These are phyloP conservation scores for Pao palembangensis DNA, from an alignment of 2,113 vertebrate species.

Conservation along the genomic window DNA sequence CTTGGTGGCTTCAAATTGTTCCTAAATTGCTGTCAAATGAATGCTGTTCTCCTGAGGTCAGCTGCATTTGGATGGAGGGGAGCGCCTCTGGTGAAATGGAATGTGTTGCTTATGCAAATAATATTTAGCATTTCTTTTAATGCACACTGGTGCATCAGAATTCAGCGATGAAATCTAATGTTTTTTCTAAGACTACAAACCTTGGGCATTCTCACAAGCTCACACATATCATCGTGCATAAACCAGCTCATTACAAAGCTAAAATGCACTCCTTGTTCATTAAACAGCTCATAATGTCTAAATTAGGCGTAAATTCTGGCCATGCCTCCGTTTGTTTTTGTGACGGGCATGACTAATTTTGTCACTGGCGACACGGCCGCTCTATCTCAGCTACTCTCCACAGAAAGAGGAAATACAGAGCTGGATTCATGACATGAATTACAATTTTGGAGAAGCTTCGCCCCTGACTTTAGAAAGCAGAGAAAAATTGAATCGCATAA, in stretches of 20 bases:
- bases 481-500: conserved; percentile 54
- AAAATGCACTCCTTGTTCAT: neutral
- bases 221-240: neutral
- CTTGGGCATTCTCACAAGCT: neutral
- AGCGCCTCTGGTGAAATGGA: conserved; percentile 10
- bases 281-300: neutral
- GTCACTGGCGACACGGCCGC: conserved; percentile 11
- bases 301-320: neutral
- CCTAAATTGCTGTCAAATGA: conserved; percentile 69
- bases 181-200: neutral
- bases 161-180: conserved; percentile 7
- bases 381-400: conserved; percentile 19
- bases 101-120: conserved; percentile 17
- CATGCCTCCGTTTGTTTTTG: conserved; percentile 18
- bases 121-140: conserved; percentile 5
- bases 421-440: conserved; percentile 33
- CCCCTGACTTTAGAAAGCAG: conserved; percentile 21
- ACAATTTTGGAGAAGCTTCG: conserved; percentile 36
- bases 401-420: conserved; percentile 4
- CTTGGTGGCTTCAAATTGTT: conserved; percentile 65
- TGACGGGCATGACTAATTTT: conserved; percentile 25
- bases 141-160: neutral
- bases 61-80: conserved; percentile 9
- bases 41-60: conserved; percentile 49
- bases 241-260: neutral